A percentile compares a stretch with the other conserved stretches of the same genome.
phyloP scores from a whole-genome alignment of 2,113 vertebrate genomes.

The Thymallus thymallus region DNA sequence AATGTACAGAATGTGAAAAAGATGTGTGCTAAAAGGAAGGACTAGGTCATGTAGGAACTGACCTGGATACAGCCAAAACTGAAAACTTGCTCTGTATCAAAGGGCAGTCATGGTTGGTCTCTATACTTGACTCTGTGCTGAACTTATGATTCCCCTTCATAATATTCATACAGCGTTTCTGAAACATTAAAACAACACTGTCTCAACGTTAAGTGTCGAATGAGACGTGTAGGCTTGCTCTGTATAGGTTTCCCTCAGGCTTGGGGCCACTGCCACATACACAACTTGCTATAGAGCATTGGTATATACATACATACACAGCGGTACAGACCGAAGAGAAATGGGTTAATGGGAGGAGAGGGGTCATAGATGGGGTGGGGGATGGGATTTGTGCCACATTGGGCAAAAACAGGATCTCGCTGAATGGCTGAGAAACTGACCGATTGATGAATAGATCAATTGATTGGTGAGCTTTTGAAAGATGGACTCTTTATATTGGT shows the following conservation, averaged over 20 bases:
- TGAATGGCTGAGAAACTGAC: background rate
- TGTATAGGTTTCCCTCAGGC: constrained; percentile 8
- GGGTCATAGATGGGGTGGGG: background rate
- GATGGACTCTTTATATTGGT: constrained; percentile 11
- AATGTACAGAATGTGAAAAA: too few relatives aligned
- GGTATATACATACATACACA: constrained; percentile 17
- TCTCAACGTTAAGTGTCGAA: constrained; percentile 1
- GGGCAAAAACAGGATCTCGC: background rate
- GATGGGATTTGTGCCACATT: too few relatives aligned
- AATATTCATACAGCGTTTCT: background rate
- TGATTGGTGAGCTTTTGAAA: background rate
- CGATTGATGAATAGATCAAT: background rate
- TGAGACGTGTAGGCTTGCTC: constrained; percentile 13
- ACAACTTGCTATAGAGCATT: too few relatives aligned
- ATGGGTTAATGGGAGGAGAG: background rate
- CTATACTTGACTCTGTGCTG: too few relatives aligned
- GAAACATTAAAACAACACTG: background rate
- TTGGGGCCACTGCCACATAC: background rate
- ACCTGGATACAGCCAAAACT: too few relatives aligned
- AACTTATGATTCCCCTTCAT: background rate
- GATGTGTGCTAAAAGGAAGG: too few relatives aligned
- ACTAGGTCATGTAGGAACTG: too few relatives aligned
- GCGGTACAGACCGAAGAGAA: constrained; percentile 12
- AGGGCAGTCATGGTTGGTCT: too few relatives aligned
- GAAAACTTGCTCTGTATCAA: too few relatives aligned